Evolutionary conservation across 2,797 vertebrate genomes (phyloP), one percentile per base, ranked within the genome.

Genomic region (Yasuhikotakia modesta): DNA sequence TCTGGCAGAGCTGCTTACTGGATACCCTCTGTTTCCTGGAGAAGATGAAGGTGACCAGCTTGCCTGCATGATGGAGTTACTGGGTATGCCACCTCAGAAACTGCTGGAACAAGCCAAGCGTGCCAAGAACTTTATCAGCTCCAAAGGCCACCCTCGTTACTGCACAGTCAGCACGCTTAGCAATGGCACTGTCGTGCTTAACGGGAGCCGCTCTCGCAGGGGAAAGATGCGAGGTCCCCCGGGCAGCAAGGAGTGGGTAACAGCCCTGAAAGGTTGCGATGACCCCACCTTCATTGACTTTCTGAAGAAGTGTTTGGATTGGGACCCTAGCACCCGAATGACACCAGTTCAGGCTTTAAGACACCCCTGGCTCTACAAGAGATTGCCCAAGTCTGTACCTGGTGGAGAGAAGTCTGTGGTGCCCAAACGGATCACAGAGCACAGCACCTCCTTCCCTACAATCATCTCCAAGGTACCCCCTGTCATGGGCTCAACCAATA

Each of bases 41-140:
- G 96, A 99, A 87, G 97, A 98, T 2, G 97, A 99, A 88, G 95
- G 93, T 5, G 97, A 99, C 88, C 97, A 99, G 50, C 87, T 99
- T 88, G 97, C 97, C 79, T 99, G 97, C 0, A 96, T 97, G 89
- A 98, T 98, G 94, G 97, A 99, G 84, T 92, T 99, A 3, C 91
- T 98, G n/a, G 97, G 96, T 10, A 94, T 96, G 92, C 97, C 97
- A 0, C 94, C 96, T 0, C 93, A 94, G 83, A 98, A 96, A 90
- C 92, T 98, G 22, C 86, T 99, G 87, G 96, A 99, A 67, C 96
- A 97, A 80, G 94, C 95, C 86, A 99, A 97, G 64, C 90, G 97
- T 82, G 94, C 95, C 87, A 99, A 98, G 92, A 97, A 98, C 93
- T 99, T 99, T 83, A 95, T 99, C 90, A 98, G 91, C 89, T 99